phyloP scores from a whole-genome alignment of 2,888 invertebrate species.

The Apocheima hispidaria region DNA sequence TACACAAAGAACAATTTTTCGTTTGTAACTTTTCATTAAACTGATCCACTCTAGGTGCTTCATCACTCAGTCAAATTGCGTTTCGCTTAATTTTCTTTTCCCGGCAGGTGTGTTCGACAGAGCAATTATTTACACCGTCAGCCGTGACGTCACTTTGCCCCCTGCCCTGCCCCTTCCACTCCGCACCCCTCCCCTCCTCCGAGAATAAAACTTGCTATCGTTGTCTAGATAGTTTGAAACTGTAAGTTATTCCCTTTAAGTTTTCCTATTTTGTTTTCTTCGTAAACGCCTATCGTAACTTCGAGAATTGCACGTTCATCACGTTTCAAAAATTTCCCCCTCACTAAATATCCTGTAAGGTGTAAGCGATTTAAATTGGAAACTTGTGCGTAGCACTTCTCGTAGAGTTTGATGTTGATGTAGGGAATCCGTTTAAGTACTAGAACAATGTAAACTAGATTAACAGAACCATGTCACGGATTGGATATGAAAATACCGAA shows the following conservation, averaged over 20 bases:
- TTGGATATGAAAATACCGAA: constrained; percentile 38
- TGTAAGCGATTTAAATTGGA: constrained; percentile 29
- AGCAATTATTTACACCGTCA: constrained; percentile 85
- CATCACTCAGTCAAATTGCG: constrained; percentile 86
- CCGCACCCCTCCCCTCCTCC: constrained; percentile 52
- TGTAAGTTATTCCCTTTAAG: constrained; percentile 64
- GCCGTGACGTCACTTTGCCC: constrained; percentile 75
- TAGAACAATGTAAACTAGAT: constrained; percentile 29
- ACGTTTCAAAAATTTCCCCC: constrained; percentile 34
- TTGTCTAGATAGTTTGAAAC: constrained; percentile 75
- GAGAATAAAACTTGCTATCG: constrained; percentile 66
- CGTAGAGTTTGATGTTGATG: constrained; percentile 19
- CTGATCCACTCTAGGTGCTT: constrained; percentile 82
- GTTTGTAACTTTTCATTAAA: constrained; percentile 82
- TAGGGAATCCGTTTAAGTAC: constrained; percentile 17
- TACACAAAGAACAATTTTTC: constrained; percentile 78
- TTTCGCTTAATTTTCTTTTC: constrained; percentile 86
- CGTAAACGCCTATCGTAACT: constrained; percentile 56
- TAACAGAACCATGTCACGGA: constrained; percentile 27
- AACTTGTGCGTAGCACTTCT: constrained; percentile 26
- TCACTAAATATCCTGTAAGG: constrained; percentile 26
- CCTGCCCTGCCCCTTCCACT: constrained; percentile 45
- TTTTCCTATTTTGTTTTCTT: constrained; percentile 60
- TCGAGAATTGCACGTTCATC: constrained; percentile 51
- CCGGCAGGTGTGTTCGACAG: constrained; percentile 86